Conservation (phyloP, 2,888 invertebrate genomes). For the Drosophila pseudotalamancana region DNA sequence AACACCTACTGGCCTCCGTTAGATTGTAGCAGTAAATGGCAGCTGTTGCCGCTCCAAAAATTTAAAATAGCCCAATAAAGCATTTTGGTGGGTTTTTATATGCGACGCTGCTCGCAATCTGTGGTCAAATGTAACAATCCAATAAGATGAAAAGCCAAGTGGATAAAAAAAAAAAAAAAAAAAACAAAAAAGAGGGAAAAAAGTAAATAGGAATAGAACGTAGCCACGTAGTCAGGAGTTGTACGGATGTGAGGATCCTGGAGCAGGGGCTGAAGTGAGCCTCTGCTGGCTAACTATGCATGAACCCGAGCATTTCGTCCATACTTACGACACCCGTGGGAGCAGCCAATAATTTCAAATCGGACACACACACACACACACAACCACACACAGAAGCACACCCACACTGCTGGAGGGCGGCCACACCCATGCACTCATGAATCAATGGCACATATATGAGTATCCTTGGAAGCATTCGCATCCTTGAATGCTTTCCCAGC, state of each 20-base stretch:
- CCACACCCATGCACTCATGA: conserved; percentile 63
- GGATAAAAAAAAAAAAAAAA: conserved; percentile 2
- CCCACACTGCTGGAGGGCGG: conserved; percentile 22
- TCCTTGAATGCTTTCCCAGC: conserved; percentile 38
- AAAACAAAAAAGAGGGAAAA: neutral
- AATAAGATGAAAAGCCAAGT: conserved; percentile 69
- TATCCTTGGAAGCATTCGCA: conserved; percentile 43
- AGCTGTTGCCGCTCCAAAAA: conserved; percentile 48
- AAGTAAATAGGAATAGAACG: conserved; percentile 12
- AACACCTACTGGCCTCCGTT: conserved; percentile 33
- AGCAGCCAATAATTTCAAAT: conserved; percentile 81
- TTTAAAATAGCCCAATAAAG: conserved; percentile 65
- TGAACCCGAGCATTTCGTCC: conserved; percentile 58
- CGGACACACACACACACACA: conserved; percentile 53
- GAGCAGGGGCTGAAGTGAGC: conserved; percentile 2
- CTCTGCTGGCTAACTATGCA: conserved; percentile 65
- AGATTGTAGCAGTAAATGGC: conserved; percentile 64
- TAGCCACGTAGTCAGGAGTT: conserved; percentile 10
- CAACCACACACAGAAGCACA: conserved; percentile 19
- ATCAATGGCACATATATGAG: conserved; percentile 71
- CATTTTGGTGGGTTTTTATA: conserved; percentile 44
- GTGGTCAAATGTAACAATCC: conserved; percentile 71
- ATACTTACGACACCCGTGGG: conserved; percentile 81
- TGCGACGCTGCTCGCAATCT: conserved; percentile 53
- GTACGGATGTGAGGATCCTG: neutral